Conservation (phyloP, 2,113 vertebrate species). For the Rutilus rutilus region DNA sequence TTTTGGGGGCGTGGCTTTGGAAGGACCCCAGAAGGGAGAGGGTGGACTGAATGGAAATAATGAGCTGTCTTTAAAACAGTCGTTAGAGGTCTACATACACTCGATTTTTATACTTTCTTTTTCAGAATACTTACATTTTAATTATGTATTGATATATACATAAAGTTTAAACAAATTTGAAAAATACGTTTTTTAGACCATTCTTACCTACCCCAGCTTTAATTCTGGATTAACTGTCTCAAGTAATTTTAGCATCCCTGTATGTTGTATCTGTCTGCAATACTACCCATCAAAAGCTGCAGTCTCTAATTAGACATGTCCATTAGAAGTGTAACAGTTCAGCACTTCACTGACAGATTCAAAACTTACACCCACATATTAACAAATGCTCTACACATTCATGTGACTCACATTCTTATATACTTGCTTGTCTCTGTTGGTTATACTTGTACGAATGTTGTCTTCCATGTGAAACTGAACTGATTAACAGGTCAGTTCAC, state of each 20-base stretch:
- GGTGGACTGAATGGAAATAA: too few relatives aligned
- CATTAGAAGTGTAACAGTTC: background rate
- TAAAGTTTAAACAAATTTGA: too few relatives aligned
- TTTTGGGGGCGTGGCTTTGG: too few relatives aligned
- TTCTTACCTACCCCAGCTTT: too few relatives aligned
- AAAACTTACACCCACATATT: background rate
- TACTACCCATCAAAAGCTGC: background rate
- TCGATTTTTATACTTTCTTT: too few relatives aligned
- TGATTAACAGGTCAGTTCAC: background rate
- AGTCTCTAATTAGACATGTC: background rate
- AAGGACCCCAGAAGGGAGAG: too few relatives aligned
- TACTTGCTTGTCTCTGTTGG: background rate
- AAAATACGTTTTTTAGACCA: too few relatives aligned
- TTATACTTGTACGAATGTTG: background rate
- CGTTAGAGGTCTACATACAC: too few relatives aligned
- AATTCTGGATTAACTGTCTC: background rate
- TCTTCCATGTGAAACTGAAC: constrained; percentile 10
- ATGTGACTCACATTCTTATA: background rate
- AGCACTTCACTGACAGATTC: background rate
- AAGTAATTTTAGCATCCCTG: background rate
- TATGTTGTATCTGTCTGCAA: background rate
- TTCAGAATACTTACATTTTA: too few relatives aligned
- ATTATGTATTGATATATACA: too few relatives aligned
- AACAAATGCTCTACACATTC: background rate
- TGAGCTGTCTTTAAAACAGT: too few relatives aligned